These are phyloP conservation scores for Chlorodrepanis virens DNA, from an alignment of 2,113 vertebrate species.

Conservation along the genomic window DNA sequence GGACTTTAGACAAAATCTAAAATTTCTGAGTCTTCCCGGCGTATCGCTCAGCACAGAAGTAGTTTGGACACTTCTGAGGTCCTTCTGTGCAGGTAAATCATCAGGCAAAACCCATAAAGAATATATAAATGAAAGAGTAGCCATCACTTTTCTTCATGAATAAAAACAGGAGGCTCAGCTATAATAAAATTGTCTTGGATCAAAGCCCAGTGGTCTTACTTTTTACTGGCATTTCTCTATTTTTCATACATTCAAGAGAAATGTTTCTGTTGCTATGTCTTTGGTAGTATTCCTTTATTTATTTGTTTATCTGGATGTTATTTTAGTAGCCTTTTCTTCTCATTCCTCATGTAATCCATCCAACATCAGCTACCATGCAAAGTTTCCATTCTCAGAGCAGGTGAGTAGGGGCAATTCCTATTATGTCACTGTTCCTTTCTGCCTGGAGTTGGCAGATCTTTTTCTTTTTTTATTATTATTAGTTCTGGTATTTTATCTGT, in stretches of 20 bases:
- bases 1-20: background rate
- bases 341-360: background rate
- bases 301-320: background rate
- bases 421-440: background rate
- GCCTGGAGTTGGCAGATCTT: background rate
- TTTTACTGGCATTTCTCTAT: background rate
- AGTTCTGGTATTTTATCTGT: background rate
- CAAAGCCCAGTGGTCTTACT: background rate
- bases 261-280: background rate
- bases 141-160: background rate
- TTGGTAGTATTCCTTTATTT: background rate
- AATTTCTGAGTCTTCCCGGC: background rate
- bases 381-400: background rate
- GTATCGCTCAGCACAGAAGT: background rate
- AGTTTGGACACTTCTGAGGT: background rate
- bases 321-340: background rate
- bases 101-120: background rate
- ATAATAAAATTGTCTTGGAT: background rate
- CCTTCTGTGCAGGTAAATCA: background rate
- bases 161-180: background rate
- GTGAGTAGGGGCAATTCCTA: background rate
- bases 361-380: rapidly evolving
- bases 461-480: background rate
- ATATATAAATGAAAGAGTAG: background rate
- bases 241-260: background rate